Conservation (phyloP, 1,140 invertebrate genomes). For the Pogonomyrmex californicus region DNA sequence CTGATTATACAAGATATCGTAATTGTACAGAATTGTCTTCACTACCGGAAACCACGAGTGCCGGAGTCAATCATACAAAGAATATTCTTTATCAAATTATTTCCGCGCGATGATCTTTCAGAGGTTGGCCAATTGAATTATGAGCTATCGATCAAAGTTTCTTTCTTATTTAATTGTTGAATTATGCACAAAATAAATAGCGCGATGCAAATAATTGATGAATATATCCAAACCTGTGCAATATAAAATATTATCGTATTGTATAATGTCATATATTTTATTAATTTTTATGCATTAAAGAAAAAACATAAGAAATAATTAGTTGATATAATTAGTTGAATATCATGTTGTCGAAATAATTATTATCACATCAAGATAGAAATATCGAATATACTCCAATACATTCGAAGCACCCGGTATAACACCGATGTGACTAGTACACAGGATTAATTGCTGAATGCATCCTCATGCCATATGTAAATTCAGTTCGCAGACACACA, state of each 20-base stretch:
- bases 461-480: slow-evolving; percentile 27
- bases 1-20: slow-evolving; percentile 29
- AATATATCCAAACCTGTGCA: background rate
- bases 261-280: background rate
- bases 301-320: background rate
- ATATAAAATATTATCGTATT: background rate
- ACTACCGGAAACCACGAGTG: background rate
- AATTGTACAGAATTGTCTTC: background rate
- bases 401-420: background rate
- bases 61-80: background rate
- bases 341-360: background rate
- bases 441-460: slow-evolving; percentile 39
- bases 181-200: background rate
- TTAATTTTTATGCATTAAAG: slow-evolving; percentile 4
- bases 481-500: slow-evolving; percentile 42
- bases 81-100: background rate
- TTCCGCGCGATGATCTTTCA: background rate
- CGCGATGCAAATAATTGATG: background rate
- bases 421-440: slow-evolving; percentile 1
- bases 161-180: background rate
- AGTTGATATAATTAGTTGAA: background rate
- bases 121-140: slow-evolving; percentile 4
- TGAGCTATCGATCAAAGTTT: background rate
- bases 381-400: background rate
- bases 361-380: background rate